Base-by-base conservation (phyloP, 2,888 invertebrate species). In the Ariolimax columbianus region DNA sequence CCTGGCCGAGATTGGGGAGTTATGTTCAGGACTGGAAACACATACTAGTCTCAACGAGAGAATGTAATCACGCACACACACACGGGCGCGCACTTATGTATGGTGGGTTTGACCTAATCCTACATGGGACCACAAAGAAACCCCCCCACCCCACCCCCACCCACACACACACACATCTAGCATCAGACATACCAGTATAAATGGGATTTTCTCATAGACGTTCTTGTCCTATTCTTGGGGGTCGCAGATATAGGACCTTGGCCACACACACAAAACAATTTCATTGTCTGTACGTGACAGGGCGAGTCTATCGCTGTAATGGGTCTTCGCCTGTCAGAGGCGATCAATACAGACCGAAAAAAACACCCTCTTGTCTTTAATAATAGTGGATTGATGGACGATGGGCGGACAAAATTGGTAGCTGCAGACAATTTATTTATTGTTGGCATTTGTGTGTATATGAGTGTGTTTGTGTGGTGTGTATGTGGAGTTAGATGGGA, bases 281-380 rank as follows among this genome's bases (percentile, higher is more conserved):
- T 68, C 17, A 23, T 4, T 33, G 17, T 9, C 19, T 43, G 43
- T 17, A 68, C 66, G 40, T 68, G 68, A 68, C 79, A 66, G 66
- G 19, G n/a, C 3, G 38, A 78, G 30, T 78, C 30, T 33, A 66
- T 79, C 63, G n/a, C 43, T 26, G 43, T 68, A 79, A 79, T 79
- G 33, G 68, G 19, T 47, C 43, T 68, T 43, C 47, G 47, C 30
- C 26, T 77, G 36, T 68, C 68, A 79, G 23, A 14, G 66, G 3
- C 43, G 68, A 79, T 79, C 79, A 68, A 79, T 79, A 79, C 66
- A 26, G 79, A 68, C 30, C 26, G 47, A 66, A 43, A 3, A 17
- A 77, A 55, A 17, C 55, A 30, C 36, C 66, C 43, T 66, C 68
- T 79, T 68, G 68, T 79, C 79, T 68, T 66, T 68, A 40, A 47